Evolutionary conservation across 2,888 invertebrate genomes (phyloP).

Genomic region (Oscheius sp.): DNA sequence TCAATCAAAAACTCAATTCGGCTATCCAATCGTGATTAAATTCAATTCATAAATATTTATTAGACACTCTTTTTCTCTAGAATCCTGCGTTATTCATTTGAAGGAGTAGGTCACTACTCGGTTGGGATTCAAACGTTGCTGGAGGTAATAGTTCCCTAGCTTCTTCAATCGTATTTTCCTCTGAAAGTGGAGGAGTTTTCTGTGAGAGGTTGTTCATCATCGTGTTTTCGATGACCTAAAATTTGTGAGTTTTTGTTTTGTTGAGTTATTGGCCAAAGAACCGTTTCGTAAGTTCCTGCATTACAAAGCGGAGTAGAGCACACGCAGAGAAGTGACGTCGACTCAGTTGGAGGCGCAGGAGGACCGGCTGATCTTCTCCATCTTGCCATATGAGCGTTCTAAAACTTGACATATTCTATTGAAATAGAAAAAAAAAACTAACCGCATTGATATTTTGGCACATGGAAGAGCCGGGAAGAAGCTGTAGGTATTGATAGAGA

Average conservation of each 20-base stretch:
- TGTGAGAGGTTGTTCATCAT: constrained; percentile 51
- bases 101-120: constrained; percentile 33
- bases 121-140: not conserved
- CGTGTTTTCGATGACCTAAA: constrained; percentile 46
- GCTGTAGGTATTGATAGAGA: constrained; percentile 64
- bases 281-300: constrained; percentile 51
- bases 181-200: too few species aligned
- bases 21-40: too few species aligned
- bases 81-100: constrained; percentile 52
- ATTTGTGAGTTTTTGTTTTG: not conserved
- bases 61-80: too few species aligned
- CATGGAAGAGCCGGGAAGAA: constrained; percentile 62
- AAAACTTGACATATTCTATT: not conserved
- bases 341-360: constrained; percentile 35
- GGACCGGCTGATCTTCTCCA: constrained; percentile 29
- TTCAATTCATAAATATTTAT: too few species aligned
- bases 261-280: too few species aligned
- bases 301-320: constrained; percentile 60
- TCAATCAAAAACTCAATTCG: too few species aligned
- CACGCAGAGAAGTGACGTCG: constrained; percentile 54
- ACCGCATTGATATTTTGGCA: constrained; percentile 66
- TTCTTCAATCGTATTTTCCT: constrained; percentile 32
- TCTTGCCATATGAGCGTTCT: not conserved
- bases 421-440: constrained; percentile 4
- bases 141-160: not conserved